Percentiles rank a stretch among this genome's conserved stretches.
These are phyloP conservation scores for Biston betularia DNA, from an alignment of 2,888 invertebrate species.

Conservation along the genomic window DNA sequence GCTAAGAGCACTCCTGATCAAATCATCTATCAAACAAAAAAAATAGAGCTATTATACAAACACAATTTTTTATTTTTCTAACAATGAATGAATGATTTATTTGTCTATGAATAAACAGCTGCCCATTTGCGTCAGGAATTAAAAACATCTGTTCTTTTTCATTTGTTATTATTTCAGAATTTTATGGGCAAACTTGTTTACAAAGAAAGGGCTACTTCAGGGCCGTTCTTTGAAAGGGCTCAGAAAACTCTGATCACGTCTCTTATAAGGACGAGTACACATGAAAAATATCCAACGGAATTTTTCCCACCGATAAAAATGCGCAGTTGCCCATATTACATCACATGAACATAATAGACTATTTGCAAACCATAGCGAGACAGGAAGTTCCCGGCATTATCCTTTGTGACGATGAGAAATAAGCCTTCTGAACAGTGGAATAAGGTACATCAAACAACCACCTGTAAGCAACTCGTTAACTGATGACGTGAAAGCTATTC, in stretches of 20 bases:
- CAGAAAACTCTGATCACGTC: not conserved
- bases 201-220: no score
- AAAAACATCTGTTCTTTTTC: no score
- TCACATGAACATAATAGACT: constrained; percentile 37
- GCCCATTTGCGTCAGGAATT: no score
- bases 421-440: constrained; percentile 13
- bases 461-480: not conserved
- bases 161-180: no score
- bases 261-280: constrained; percentile 11
- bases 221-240: no score
- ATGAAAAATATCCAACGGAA: constrained; percentile 9
- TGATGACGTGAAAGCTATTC: not conserved
- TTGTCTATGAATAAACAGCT: no score
- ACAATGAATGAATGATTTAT: no score
- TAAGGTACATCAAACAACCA: constrained; percentile 7
- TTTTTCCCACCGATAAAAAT: constrained; percentile 32
- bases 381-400: constrained; percentile 40
- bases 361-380: constrained; percentile 41
- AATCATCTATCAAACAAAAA: no score
- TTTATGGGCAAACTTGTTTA: no score
- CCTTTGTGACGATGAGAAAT: constrained; percentile 21
- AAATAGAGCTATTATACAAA: no score
- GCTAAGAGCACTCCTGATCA: no score
- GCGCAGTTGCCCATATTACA: constrained; percentile 29
- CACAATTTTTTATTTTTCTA: no score